Evolutionary conservation across 2,113 vertebrate species (phyloP), one percentile per base, ranked within the genome.

Genomic region (Corythaixoides concolor): DNA sequence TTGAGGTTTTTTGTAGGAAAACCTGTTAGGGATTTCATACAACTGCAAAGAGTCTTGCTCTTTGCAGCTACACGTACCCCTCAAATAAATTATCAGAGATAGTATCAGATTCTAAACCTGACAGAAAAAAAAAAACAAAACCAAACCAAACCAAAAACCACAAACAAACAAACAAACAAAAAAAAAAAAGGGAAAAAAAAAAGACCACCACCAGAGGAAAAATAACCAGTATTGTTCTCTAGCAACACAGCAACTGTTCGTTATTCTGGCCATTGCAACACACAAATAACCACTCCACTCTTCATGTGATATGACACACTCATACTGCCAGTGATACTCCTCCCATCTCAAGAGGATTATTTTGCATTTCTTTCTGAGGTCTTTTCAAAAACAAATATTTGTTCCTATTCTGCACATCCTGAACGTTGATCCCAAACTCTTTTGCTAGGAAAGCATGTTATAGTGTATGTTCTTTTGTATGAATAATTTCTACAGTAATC

Each of bases 401-500:
- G 45, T 30, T 81, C 53, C 73, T 28, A 56, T 85, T 91, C 89
- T 60, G 89, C 63, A 88, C n/a, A 89, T 95, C 86, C 62, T 33
- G 23, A 94, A 43, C 33, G 24, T 39, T 84, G 53, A 79, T 89
- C 77, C 37, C 77, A 84, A 89, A 78, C 32, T 39, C 45, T 41
- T 85, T 78, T 92, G 82, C 81, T 95, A 88, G 62, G 80, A 93
- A 75, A 93, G 66, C 52, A 75, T 73, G 53, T 66, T 92, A 39
- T 62, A 69, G 56, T 73, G 62, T 75, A 92, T 16, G 49, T 62
- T 73, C 73, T 73, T 93, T 91, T 85, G 76, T 92, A 93, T 37
- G 11, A 92, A 90, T 84, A 87, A 96, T 86, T 91, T 95, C 69
- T 88, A 60, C 23, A n/a, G 30, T 96, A 97, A 97, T 97, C 97